Percentiles rank a stretch among this genome's conserved stretches.
Conservation (phyloP, 2,797 vertebrate species). For the Babyrousa celebensis region DNA sequence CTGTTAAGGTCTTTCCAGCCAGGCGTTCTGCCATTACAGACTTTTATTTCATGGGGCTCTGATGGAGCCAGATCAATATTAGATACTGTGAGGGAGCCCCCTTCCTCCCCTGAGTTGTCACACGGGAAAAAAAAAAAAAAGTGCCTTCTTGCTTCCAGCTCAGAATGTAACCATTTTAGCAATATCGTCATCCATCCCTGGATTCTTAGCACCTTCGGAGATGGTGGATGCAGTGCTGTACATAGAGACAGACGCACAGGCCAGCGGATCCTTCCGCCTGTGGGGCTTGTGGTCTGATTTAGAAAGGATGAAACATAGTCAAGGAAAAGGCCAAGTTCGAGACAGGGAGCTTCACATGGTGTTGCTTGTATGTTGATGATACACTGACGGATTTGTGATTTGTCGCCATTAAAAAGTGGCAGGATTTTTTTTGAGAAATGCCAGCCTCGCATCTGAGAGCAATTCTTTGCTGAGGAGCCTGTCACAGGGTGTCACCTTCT, state of each 20-base stretch:
- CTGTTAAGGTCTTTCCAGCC: not conserved
- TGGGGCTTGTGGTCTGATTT: conserved; percentile 45
- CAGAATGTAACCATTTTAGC: conserved; percentile 71
- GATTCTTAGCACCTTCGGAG: conserved; percentile 40
- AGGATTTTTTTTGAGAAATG: conserved; percentile 43
- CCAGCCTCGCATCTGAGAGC: not conserved
- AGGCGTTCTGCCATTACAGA: not conserved
- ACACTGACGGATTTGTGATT: not conserved
- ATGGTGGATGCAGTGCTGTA: not conserved
- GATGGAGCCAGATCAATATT: not conserved
- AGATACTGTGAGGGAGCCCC: not conserved
- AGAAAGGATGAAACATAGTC: conserved; percentile 54
- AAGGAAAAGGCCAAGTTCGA: conserved; percentile 46
- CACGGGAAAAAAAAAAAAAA: not conserved
- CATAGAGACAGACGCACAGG: conserved; percentile 17
- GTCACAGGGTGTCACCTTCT: not conserved
- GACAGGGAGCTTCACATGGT: conserved; percentile 9
- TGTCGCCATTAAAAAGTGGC: not conserved
- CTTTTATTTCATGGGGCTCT: not conserved
- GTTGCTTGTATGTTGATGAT: not conserved
- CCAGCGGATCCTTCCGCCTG: not conserved
- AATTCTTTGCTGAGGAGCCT: not conserved
- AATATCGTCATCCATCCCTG: conserved; percentile 13
- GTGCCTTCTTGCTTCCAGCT: not conserved
- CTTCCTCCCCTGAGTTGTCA: conserved; percentile 16